Conservation (phyloP, 2,113 vertebrate genomes). For the Cairina moschata region DNA sequence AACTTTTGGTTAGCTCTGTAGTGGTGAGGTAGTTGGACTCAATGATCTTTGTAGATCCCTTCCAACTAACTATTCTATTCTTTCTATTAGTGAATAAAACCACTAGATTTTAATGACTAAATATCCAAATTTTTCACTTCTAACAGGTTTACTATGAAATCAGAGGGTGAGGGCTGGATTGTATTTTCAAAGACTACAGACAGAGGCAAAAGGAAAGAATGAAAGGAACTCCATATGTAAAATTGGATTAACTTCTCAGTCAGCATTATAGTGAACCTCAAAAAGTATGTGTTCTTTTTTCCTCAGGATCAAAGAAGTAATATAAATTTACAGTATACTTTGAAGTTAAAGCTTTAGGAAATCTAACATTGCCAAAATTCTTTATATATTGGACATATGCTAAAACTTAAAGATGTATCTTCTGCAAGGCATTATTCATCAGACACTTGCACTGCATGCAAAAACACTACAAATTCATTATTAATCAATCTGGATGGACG, state of each 20-base stretch:
- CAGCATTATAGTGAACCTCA: not conserved
- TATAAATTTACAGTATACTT: not conserved
- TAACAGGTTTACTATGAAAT: not conserved
- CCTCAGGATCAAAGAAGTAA: not conserved
- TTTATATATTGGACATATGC: not conserved
- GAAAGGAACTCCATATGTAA: not conserved
- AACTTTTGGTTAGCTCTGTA: too few relatives aligned
- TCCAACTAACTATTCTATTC: too few relatives aligned
- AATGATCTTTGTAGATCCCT: too few relatives aligned
- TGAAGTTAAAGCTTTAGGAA: not conserved
- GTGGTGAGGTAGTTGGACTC: too few relatives aligned
- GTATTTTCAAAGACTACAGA: not conserved
- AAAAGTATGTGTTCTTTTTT: not conserved
- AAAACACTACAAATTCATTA: not conserved
- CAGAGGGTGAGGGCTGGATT: rapidly evolving
- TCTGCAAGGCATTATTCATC: not conserved
- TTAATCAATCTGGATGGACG: too few relatives aligned
- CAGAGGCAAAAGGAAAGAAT: not conserved
- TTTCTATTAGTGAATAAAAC: too few relatives aligned
- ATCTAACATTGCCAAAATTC: not conserved
- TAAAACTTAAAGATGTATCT: not conserved
- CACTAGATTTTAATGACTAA: too few relatives aligned
- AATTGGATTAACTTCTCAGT: not conserved
- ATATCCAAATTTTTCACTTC: not conserved
- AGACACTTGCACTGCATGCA: not conserved